These are phyloP conservation scores for Sminthurinus aureus DNA, from an alignment of 2,888 invertebrate species.

Conservation along the genomic window DNA sequence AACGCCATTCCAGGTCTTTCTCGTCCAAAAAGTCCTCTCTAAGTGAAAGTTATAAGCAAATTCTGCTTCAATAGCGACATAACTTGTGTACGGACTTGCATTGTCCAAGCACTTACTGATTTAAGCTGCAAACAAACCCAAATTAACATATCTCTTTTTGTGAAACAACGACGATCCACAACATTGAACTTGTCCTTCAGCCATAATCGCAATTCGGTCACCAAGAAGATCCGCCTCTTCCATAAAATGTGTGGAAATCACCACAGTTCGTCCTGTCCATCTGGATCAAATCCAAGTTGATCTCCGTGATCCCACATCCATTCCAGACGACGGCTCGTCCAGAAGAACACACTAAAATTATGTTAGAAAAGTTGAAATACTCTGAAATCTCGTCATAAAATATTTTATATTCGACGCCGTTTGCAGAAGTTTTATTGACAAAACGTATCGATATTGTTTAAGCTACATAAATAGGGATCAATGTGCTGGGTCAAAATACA, in stretches of 20 bases:
- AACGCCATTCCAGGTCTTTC: too few relatives aligned
- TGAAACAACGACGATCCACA: slow-evolving; percentile 84
- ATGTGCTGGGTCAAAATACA: too few relatives aligned
- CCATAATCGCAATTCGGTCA: slow-evolving; percentile 85
- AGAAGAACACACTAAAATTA: slow-evolving; percentile 64
- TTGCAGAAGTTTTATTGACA: too few relatives aligned
- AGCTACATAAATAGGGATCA: too few relatives aligned
- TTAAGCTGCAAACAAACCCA: too few relatives aligned
- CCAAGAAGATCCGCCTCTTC: slow-evolving; percentile 93
- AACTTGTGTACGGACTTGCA: too few relatives aligned
- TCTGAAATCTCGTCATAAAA: too few relatives aligned
- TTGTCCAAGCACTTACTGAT: too few relatives aligned
- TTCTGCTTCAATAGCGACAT: too few relatives aligned
- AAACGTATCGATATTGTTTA: not conserved
- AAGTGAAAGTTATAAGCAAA: too few relatives aligned
- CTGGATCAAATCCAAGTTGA: slow-evolving; percentile 61
- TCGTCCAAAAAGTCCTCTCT: too few relatives aligned
- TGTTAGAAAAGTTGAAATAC: not conserved
- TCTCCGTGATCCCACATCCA: slow-evolving; percentile 66
- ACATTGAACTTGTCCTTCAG: slow-evolving; percentile 75
- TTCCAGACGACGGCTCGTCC: slow-evolving; percentile 66
- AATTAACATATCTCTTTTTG: slow-evolving; percentile 72
- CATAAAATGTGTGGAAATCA: slow-evolving; percentile 94
- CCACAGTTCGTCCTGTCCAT: slow-evolving; percentile 75
- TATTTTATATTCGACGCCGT: too few relatives aligned